Evolutionary conservation across 1,140 invertebrate species (phyloP).

Genomic region (Amphibalanus amphitrite): DNA sequence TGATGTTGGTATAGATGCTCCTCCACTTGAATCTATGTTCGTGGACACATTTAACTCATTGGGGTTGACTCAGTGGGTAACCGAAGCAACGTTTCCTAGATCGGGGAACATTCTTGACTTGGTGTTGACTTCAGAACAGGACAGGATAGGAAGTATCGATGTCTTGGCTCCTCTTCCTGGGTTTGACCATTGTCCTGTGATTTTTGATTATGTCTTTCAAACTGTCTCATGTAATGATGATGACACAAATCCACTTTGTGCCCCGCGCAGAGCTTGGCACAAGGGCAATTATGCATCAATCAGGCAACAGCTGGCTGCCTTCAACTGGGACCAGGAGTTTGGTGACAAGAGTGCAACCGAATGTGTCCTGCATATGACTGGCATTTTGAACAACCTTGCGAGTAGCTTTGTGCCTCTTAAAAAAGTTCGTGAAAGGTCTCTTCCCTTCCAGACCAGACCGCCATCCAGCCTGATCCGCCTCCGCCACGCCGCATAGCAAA

Average conservation of each 20-base stretch:
- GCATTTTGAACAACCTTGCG: too few species aligned
- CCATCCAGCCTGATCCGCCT: too few species aligned
- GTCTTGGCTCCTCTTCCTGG: neutral
- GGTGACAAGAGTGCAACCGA: too few species aligned
- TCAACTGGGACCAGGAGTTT: slow-evolving; percentile 3
- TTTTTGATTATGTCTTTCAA: slow-evolving; percentile 3
- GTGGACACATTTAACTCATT: neutral
- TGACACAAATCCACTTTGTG: neutral
- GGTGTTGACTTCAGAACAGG: slow-evolving; percentile 6
- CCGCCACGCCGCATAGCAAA: too few species aligned
- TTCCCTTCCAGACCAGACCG: too few species aligned
- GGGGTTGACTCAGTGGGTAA: slow-evolving; percentile 1
- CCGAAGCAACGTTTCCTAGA: neutral
- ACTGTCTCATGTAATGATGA: neutral
- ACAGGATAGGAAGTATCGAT: slow-evolving; percentile 5
- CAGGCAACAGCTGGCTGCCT: neutral
- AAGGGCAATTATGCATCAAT: slow-evolving; percentile 5
- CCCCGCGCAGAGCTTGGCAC: neutral
- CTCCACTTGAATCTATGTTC: neutral
- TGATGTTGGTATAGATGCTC: neutral
- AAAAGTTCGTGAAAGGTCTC: too few species aligned
- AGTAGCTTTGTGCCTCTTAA: too few species aligned
- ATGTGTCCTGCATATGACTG: too few species aligned
- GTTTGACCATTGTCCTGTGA: slow-evolving; percentile 5
- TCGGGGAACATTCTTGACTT: slow-evolving; percentile 8